Percentiles rank a stretch among this genome's conserved stretches.
Evolutionary conservation across 1,140 invertebrate species (phyloP).

Genomic region (Drosophila pruinosa): DNA sequence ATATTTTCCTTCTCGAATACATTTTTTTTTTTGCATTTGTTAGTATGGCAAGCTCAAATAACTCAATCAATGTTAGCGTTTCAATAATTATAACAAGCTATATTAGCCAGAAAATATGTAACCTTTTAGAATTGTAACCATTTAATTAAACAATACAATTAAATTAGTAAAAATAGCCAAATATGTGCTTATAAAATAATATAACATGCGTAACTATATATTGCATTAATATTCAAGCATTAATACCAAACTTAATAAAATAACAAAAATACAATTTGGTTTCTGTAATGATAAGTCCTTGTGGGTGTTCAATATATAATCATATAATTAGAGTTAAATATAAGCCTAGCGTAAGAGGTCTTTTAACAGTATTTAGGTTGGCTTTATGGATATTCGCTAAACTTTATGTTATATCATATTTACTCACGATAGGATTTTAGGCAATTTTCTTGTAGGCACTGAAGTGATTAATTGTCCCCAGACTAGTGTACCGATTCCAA

Average conservation of each 20-base stretch:
- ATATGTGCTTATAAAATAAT: conserved; percentile 1
- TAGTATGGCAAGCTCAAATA: no score
- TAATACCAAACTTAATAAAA: not conserved
- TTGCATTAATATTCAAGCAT: not conserved
- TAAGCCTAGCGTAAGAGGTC: no score
- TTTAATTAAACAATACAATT: not conserved
- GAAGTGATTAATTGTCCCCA: conserved; percentile 99
- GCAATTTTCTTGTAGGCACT: conserved; percentile 97
- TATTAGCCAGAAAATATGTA: not conserved
- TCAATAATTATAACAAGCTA: not conserved
- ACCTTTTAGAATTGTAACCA: not conserved
- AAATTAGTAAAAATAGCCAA: not conserved
- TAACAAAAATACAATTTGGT: no score
- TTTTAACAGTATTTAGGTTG: not conserved
- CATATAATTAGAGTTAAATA: no score
- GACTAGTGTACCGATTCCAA: conserved; percentile 96
- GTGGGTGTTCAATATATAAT: no score
- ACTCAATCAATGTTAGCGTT: no score
- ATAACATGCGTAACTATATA: conserved; percentile 1
- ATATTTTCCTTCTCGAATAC: no score
- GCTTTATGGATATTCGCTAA: not conserved
- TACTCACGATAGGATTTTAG: conserved; percentile 96
- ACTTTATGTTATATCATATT: conserved; percentile 32
- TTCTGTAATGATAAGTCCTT: no score
- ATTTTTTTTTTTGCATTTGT: no score